Evolutionary conservation across 37 sponge, comb jelly and placozoan species (phyloP).

Genomic region (Theonella swinhoei): DNA sequence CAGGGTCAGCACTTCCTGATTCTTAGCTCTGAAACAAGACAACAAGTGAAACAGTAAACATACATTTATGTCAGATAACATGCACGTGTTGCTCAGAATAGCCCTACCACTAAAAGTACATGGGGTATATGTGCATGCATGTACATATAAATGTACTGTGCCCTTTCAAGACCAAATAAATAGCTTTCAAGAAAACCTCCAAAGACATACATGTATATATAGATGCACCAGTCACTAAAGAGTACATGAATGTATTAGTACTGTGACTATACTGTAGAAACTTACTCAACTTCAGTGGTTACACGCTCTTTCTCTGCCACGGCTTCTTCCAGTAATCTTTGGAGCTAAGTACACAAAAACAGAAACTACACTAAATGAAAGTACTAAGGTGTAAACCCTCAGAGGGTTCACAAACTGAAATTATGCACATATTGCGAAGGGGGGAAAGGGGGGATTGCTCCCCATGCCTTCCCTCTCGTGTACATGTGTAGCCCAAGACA

Average conservation of each 20-base stretch:
- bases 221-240: too few species aligned
- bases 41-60: not conserved
- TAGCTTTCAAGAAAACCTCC: not conserved
- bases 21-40: slow-evolving; percentile 1
- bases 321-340: slow-evolving; percentile 17
- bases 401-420: too few species aligned
- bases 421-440: too few species aligned
- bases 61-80: not conserved
- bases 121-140: not conserved
- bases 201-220: not conserved
- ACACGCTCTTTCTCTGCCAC: slow-evolving; percentile 8
- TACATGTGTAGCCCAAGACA: too few species aligned
- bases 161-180: slow-evolving; percentile 4
- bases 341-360: slow-evolving; percentile 12
- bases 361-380: too few species aligned
- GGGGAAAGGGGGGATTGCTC: too few species aligned
- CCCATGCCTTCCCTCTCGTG: too few species aligned
- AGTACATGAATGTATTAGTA: too few species aligned
- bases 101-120: not conserved
- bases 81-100: not conserved
- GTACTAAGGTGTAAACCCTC: too few species aligned
- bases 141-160: not conserved
- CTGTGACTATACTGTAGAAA: too few species aligned
- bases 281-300: slow-evolving; percentile 31
- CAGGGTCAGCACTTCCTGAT: not conserved